Base-by-base conservation (phyloP, 2,113 vertebrate genomes). In the Crotalus horridus region DNA sequence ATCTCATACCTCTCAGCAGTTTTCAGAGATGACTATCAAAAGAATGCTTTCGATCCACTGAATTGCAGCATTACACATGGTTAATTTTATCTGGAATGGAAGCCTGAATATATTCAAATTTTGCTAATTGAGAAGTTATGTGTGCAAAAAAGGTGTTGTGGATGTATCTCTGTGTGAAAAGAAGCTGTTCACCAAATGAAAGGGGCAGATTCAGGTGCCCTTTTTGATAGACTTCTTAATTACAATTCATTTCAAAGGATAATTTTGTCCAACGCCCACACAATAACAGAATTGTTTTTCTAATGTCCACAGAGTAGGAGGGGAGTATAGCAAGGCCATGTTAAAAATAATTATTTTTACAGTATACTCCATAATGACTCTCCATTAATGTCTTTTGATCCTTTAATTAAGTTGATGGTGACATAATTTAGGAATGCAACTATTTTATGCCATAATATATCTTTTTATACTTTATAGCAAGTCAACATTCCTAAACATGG, bases 301-400 rank as follows among this genome's bases (percentile, higher is more conserved):
- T 17, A 81, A 39, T 8, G 69, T 81, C 17, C 33, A 39, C 15
- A 39, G 17, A 39, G 33, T 81, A 81, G 17, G 69, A 39, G 69
- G 69, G 85, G 10, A 11, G 43, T 88, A 21, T 15, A 89, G 69
- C 74, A 33, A 94, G 91, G 90, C 92, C 91, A n/a, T 9, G 51
- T 91, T 85, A 33, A 26, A 94, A 92, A 4, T 88, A 24, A 29
- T 93, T 94, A 93, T 91, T 94, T 85, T 26, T 89, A 90, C 11
- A 89, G 17, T 64, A 26, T 90, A 24, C 58, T 86, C 85, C 55
- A 2, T 56, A 29, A 55, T 51, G 55, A 13, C 69, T 29, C 89
- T 48, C 58, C 94, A 91, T 96, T 96, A 94, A 94, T 96, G 95
- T 94, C 94, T 94, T 94, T 95, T 94, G 54, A 95, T 89, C 33